Base-by-base conservation (phyloP, 1,140 invertebrate genomes). In the Drosophila erecta region DNA sequence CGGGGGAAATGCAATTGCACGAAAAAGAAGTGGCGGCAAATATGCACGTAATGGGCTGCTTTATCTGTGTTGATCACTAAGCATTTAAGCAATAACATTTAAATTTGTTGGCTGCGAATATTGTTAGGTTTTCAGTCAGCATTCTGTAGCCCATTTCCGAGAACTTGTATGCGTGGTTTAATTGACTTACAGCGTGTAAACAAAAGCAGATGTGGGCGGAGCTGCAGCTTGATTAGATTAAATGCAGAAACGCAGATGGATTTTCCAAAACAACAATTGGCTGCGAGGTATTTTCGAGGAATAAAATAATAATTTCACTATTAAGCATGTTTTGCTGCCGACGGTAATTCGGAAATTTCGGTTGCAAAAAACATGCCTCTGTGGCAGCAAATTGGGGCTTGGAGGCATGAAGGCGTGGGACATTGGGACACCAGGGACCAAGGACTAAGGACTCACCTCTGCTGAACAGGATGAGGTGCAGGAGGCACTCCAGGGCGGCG, bases 401-500 rank as follows among this genome's bases (percentile, higher is more conserved):
- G 0, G 24, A 4, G 24, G 22, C 22, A 24, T 4, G 3, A 3
- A 3, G 22, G 2, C 4, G 0, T 4, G 33, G 30, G 30, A 35
- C 49, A 12, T 51, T 35, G 27, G 47, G 27, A 17, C 27, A 69
- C 83, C 89, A 24, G 35, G 30, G 30, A 35, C 35, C 20, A 6
- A 27, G 47, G 47, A 17, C 27, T 11, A 4, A 10, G 17, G 51
- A 69, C 83, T 87, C 62, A 87, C 83, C 83, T 69, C 62, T 47
- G 44, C 61, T 44, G 49, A 87, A 79, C 62, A 87, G 55, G 37
- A 80, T 71, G 37, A 87, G 76, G 49, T 81, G 75, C 57, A 87
- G 62, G 51, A 86, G 55, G 55, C 78, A 87, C 56, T 76, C 55
- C 54, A 79, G 79, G 59, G 46, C 75, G 49, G 62, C 59, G 74